Percentiles rank a stretch among this genome's conserved stretches.
Evolutionary conservation across 2,113 vertebrate genomes (phyloP).

Genomic region (Apodemus speciosus): DNA sequence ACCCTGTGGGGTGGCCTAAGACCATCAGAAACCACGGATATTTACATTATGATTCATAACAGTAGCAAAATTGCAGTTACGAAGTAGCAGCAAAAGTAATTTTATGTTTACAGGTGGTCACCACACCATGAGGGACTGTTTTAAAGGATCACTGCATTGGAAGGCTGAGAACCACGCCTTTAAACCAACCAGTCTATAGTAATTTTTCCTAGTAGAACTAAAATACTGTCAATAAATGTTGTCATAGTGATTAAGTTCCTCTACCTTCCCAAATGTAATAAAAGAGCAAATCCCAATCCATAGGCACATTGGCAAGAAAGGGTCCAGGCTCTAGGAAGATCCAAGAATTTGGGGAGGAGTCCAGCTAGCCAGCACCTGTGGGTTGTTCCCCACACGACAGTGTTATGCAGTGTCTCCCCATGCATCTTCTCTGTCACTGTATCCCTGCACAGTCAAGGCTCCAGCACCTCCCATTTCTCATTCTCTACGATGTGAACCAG

Average conservation of each 20-base stretch:
- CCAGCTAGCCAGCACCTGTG: not conserved
- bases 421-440: rapidly evolving
- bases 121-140: not conserved
- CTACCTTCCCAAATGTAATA: not conserved
- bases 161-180: not conserved
- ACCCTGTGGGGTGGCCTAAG: not conserved
- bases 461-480: not conserved
- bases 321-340: not conserved
- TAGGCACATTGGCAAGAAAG: not conserved
- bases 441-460: not conserved
- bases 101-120: not conserved
- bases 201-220: not conserved
- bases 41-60: not conserved
- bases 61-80: not conserved
- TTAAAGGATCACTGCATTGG: not conserved
- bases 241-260: too few relatives aligned
- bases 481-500: not conserved
- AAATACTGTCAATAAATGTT: not conserved
- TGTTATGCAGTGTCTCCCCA: rapidly evolving
- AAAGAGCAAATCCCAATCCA: not conserved
- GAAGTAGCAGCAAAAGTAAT: not conserved
- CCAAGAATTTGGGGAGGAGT: not conserved
- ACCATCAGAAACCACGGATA: not conserved
- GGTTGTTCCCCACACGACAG: rapidly evolving
- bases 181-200: not conserved